A percentile compares a stretch with the other conserved stretches of the same genome.
phyloP scores from a whole-genome alignment of 2,888 invertebrate genomes.

The Pammene fasciana region DNA sequence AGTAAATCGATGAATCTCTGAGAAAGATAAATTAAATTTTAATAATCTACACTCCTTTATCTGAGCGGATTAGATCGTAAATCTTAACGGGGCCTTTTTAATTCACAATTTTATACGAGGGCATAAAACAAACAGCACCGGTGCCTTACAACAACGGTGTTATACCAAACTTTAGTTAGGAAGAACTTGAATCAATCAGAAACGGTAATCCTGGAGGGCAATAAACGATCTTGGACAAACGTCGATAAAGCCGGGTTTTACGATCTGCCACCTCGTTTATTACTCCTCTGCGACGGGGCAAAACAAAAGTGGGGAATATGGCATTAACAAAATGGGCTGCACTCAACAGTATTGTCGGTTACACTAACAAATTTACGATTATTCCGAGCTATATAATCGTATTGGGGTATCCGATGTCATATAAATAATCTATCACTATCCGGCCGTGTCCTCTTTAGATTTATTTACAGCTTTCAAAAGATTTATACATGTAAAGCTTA shows the following conservation, averaged over 20 bases:
- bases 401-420: constrained; percentile 63
- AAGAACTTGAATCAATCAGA: constrained; percentile 77
- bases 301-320: constrained; percentile 67
- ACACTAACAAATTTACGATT: constrained; percentile 69
- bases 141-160: constrained; percentile 55
- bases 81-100: constrained; percentile 56
- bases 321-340: constrained; percentile 68
- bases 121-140: constrained; percentile 69
- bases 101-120: constrained; percentile 63
- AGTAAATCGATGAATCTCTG: constrained; percentile 54
- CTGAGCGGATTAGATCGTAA: constrained; percentile 55
- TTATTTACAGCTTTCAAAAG: constrained; percentile 62
- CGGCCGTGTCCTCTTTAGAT: constrained; percentile 56
- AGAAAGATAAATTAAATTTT: constrained; percentile 63
- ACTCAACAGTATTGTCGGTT: constrained; percentile 64
- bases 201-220: constrained; percentile 72
- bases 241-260: constrained; percentile 73
- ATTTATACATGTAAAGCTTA: constrained; percentile 37
- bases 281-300: constrained; percentile 60
- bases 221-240: constrained; percentile 76
- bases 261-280: constrained; percentile 79
- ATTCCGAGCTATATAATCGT: constrained; percentile 57
- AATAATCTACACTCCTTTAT: constrained; percentile 62
- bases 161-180: constrained; percentile 67
- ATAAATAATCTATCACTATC: constrained; percentile 65